Percentiles rank a stretch among this genome's conserved stretches.
Evolutionary conservation across 1,140 invertebrate species (phyloP).

Genomic region (Procambarus virginalis): DNA sequence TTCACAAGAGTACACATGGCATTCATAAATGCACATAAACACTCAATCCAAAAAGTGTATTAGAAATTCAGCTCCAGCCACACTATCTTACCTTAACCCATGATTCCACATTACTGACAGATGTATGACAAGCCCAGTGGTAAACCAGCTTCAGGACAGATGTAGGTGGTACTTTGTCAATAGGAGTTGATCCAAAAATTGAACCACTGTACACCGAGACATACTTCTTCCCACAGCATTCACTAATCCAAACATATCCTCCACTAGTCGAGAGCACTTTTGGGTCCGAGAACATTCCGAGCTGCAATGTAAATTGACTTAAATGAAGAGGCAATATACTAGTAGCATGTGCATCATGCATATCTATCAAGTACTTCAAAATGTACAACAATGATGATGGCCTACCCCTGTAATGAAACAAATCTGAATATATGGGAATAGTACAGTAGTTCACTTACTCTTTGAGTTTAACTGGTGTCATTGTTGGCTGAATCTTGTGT

Average conservation of each 20-base stretch:
- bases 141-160: slow-evolving; percentile 88
- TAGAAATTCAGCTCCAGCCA: too few relatives aligned
- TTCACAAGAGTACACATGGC: too few relatives aligned
- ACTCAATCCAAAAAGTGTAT: too few relatives aligned
- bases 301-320: slow-evolving; percentile 31
- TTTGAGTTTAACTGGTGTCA: slow-evolving; percentile 39
- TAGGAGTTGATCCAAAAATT: slow-evolving; percentile 86
- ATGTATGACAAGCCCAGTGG: slow-evolving; percentile 92
- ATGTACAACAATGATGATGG: too few relatives aligned
- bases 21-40: too few relatives aligned
- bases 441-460: slow-evolving; percentile 9
- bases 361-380: too few relatives aligned
- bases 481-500: slow-evolving; percentile 42
- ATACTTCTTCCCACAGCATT: slow-evolving; percentile 87
- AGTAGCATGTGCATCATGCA: too few relatives aligned
- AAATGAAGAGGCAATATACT: background rate
- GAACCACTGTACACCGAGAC: slow-evolving; percentile 90
- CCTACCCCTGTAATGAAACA: too few relatives aligned
- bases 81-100: slow-evolving; percentile 83
- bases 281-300: slow-evolving; percentile 67
- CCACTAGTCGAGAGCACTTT: slow-evolving; percentile 72
- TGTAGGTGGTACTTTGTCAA: slow-evolving; percentile 81
- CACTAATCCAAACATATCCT: slow-evolving; percentile 91
- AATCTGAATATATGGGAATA: too few relatives aligned
- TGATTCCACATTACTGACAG: slow-evolving; percentile 88